Conservation (phyloP, 2,113 vertebrate species). For the Bufo gargarizans region DNA sequence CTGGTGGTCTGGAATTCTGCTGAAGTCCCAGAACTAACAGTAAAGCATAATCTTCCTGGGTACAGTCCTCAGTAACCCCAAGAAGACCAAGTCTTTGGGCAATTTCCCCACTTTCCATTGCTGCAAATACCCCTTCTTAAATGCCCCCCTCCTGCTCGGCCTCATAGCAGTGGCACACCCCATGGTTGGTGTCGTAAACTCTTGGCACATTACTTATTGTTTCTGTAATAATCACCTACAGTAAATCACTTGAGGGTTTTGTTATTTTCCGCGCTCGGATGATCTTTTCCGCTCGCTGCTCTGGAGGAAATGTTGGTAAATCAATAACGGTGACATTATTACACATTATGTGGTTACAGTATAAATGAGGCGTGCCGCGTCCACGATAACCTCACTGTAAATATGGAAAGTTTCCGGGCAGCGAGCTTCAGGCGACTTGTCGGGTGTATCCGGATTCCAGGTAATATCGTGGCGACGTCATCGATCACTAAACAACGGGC, state of each 20-base stretch:
- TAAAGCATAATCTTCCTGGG: too few relatives aligned
- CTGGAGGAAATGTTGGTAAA: conserved; percentile 6
- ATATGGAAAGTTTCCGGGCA: not conserved
- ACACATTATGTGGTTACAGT: not conserved
- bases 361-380: not conserved
- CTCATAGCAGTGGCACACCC: too few relatives aligned
- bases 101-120: too few relatives aligned
- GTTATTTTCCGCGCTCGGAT: not conserved
- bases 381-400: not conserved
- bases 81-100: too few relatives aligned
- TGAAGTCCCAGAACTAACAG: too few relatives aligned
- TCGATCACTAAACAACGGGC: not conserved
- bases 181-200: not conserved
- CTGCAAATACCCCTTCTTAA: too few relatives aligned
- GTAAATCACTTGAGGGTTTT: not conserved
- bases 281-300: not conserved
- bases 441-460: not conserved
- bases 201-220: not conserved
- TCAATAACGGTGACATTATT: conserved; percentile 20
- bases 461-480: not conserved
- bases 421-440: not conserved
- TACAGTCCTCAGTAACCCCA: too few relatives aligned
- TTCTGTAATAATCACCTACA: not conserved
- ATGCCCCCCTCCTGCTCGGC: not conserved
- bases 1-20: too few relatives aligned